Evolutionary conservation across 2,888 invertebrate species (phyloP).

Genomic region (Sinodicranocentrus sp.): DNA sequence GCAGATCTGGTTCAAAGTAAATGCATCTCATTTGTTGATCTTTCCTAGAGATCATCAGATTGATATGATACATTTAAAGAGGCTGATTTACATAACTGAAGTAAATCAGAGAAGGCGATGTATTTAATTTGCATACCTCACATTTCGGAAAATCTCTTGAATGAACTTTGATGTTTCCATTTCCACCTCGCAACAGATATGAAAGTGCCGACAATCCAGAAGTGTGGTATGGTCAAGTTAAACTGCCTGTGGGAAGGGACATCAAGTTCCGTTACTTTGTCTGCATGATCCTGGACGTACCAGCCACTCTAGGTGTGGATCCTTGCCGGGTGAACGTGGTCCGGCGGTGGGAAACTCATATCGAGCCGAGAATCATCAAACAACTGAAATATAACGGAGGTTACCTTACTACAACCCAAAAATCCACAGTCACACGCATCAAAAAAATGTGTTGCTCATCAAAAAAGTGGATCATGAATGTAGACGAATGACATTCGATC

Average conservation of each 20-base stretch:
- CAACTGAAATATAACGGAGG: constrained; percentile 51
- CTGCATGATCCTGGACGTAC: constrained; percentile 83
- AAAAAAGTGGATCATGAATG: constrained; percentile 39
- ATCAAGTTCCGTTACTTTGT: constrained; percentile 85
- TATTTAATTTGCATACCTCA: too few species aligned
- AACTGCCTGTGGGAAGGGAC: constrained; percentile 84
- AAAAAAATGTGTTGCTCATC: constrained; percentile 41
- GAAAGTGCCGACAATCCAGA: constrained; percentile 75
- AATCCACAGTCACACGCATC: constrained; percentile 14
- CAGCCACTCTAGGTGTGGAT: constrained; percentile 79
- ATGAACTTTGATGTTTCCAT: too few species aligned
- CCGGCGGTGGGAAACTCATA: constrained; percentile 89
- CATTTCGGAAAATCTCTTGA: too few species aligned
- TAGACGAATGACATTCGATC: constrained; percentile 44
- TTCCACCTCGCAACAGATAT: constrained; percentile 50
- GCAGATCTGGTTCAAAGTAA: too few species aligned
- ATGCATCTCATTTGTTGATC: too few species aligned
- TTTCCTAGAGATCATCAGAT: too few species aligned
- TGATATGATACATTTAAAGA: too few species aligned
- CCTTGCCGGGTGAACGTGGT: constrained; percentile 80
- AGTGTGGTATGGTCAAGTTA: constrained; percentile 84
- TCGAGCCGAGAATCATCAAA: constrained; percentile 83
- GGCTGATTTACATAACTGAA: too few species aligned
- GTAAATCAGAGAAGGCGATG: too few species aligned
- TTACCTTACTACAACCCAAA: constrained; percentile 26